Evolutionary conservation across 2,888 invertebrate genomes (phyloP).

Genomic region (Cryptosula pallasiana): DNA sequence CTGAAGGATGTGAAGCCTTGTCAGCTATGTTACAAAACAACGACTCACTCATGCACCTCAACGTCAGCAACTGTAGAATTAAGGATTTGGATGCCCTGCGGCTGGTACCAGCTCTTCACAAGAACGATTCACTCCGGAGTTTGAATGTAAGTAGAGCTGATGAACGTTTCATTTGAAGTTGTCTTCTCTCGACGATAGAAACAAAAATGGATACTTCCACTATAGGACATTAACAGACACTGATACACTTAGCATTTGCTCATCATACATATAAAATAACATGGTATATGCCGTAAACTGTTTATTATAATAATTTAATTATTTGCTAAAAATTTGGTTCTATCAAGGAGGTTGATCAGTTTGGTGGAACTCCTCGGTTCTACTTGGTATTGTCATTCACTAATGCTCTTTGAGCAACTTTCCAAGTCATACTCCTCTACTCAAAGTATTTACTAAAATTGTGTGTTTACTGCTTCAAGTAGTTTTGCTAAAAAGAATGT

Average conservation of each 20-base stretch:
- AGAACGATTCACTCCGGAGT: constrained; percentile 22
- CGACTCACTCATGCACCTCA: constrained; percentile 2
- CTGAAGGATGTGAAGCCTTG: background rate
- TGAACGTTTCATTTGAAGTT: background rate
- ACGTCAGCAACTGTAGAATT: constrained; percentile 23
- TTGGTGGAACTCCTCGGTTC: too few species aligned
- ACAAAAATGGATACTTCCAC: too few species aligned
- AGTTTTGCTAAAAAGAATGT: background rate
- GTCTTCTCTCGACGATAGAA: background rate
- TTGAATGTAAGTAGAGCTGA: background rate
- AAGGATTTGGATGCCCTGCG: background rate
- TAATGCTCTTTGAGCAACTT: too few species aligned
- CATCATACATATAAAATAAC: background rate
- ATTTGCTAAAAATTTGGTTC: too few species aligned
- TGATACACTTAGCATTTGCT: background rate
- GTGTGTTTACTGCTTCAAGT: too few species aligned
- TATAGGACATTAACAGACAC: too few species aligned
- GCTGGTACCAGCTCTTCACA: constrained; percentile 5
- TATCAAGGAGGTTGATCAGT: too few species aligned
- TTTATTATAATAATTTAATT: background rate
- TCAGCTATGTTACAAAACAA: background rate
- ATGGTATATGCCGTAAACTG: background rate
- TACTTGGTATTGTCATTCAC: too few species aligned
- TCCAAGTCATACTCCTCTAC: too few species aligned
- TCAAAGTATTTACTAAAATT: too few species aligned